These are phyloP conservation scores for Aleiodes sp. DNA, from an alignment of 1,140 invertebrate species.

Conservation along the genomic window DNA sequence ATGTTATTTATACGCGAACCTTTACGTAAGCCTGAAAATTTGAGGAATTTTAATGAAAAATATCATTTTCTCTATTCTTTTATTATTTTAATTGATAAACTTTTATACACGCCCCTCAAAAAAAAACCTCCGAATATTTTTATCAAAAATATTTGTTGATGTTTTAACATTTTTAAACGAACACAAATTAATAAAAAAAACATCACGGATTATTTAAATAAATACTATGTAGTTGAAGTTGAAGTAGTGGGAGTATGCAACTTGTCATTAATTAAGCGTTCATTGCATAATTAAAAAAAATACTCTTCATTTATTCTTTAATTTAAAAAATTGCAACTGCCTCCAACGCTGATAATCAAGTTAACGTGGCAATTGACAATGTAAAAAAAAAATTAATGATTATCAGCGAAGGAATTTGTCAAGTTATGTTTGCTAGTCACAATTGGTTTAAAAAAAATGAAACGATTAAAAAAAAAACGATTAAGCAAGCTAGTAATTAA, in stretches of 20 bases:
- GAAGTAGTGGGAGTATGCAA: slow-evolving; percentile 40
- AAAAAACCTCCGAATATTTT: too few species aligned
- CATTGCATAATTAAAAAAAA: slow-evolving; percentile 37
- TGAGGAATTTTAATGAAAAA: too few species aligned
- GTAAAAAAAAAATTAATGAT: slow-evolving; percentile 30
- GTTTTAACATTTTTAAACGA: too few species aligned
- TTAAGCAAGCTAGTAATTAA: slow-evolving; percentile 17
- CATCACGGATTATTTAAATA: slow-evolving; percentile 1
- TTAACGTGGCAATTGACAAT: slow-evolving; percentile 11
- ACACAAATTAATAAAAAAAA: too few species aligned
- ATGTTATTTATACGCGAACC: too few species aligned
- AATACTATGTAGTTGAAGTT: slow-evolving; percentile 33
- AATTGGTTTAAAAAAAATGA: slow-evolving; percentile 58
- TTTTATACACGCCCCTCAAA: too few species aligned
- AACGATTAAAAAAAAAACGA: background rate
- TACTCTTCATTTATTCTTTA: slow-evolving; percentile 35
- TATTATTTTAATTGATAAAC: too few species aligned
- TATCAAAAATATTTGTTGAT: too few species aligned
- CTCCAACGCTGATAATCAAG: slow-evolving; percentile 39
- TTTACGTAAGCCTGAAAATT: too few species aligned
- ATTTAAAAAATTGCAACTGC: slow-evolving; percentile 26
- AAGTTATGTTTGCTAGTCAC: slow-evolving; percentile 65
- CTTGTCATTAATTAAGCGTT: slow-evolving; percentile 58
- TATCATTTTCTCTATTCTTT: too few species aligned
- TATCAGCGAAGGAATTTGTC: slow-evolving; percentile 52